Conservation (phyloP, 2,888 invertebrate genomes). For the Pristionchus entomophagus region DNA sequence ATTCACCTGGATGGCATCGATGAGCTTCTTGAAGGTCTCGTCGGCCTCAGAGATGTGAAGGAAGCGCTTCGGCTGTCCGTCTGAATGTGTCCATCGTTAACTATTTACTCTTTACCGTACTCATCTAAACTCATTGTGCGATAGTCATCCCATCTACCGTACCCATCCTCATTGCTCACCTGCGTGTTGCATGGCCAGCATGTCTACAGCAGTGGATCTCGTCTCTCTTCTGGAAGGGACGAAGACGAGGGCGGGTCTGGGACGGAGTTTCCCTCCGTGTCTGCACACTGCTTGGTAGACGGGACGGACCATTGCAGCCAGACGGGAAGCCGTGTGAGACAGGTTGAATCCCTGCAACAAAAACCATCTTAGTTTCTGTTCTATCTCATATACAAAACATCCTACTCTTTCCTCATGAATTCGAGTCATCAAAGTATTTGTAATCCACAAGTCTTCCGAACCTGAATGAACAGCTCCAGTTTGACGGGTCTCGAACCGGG, state of each 20-base stretch:
- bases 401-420: no score
- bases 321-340: constrained; percentile 94
- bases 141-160: no score
- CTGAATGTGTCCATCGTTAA: no score
- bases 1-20: constrained; percentile 85
- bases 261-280: constrained; percentile 78
- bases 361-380: neutral
- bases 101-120: no score
- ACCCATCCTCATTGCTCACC: constrained; percentile 80
- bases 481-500: constrained; percentile 96
- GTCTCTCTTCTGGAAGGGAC: constrained; percentile 82
- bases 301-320: constrained; percentile 98
- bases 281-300: constrained; percentile 85
- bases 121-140: no score
- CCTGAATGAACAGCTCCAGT: constrained; percentile 91
- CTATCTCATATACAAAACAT: neutral
- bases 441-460: constrained; percentile 58
- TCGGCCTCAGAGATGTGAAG: constrained; percentile 81
- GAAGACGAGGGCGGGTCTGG: constrained; percentile 90
- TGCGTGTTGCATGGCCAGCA: constrained; percentile 93
- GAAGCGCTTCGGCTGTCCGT: constrained; percentile 80
- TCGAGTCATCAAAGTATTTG: no score
- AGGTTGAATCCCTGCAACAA: constrained; percentile 90
- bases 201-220: constrained; percentile 91
- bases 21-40: constrained; percentile 70